These are phyloP conservation scores for Aptenodytes patagonicus DNA, from an alignment of 2,113 vertebrate genomes.

Conservation along the genomic window DNA sequence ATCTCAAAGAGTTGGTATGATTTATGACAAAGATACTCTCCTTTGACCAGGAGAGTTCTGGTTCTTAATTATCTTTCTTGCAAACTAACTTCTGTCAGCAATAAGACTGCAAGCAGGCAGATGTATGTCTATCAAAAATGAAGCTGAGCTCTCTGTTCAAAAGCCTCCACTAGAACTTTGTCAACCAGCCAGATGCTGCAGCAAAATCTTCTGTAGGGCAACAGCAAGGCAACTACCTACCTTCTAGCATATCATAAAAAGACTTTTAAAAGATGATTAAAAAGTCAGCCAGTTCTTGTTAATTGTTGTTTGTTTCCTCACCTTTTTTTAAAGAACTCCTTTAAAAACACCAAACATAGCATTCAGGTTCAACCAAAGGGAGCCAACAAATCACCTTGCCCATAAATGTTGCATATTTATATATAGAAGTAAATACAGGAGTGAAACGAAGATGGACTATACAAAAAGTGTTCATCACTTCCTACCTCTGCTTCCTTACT, in stretches of 20 bases:
- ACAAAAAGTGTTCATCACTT: neutral
- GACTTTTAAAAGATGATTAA: neutral
- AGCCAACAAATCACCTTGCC: neutral
- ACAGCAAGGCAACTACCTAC: neutral
- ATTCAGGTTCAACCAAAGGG: neutral
- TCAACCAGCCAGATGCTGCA: neutral
- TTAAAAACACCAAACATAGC: slow-evolving; percentile 7
- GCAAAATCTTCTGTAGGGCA: neutral
- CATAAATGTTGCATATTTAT: neutral
- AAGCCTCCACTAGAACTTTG: neutral
- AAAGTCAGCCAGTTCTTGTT: neutral
- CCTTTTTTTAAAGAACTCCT: neutral
- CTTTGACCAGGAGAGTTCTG: neutral
- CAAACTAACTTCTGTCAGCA: neutral
- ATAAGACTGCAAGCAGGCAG: neutral
- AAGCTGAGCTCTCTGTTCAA: neutral
- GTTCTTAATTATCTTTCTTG: neutral
- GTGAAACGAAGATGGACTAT: neutral
- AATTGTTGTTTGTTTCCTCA: slow-evolving; percentile 3
- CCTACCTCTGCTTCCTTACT: neutral
- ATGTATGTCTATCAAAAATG: neutral
- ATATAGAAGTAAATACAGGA: neutral
- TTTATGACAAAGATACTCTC: neutral
- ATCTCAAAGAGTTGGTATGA: neutral
- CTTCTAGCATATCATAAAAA: neutral